Conservation (phyloP, 1,140 invertebrate species). For the Penaeus vannamei region DNA sequence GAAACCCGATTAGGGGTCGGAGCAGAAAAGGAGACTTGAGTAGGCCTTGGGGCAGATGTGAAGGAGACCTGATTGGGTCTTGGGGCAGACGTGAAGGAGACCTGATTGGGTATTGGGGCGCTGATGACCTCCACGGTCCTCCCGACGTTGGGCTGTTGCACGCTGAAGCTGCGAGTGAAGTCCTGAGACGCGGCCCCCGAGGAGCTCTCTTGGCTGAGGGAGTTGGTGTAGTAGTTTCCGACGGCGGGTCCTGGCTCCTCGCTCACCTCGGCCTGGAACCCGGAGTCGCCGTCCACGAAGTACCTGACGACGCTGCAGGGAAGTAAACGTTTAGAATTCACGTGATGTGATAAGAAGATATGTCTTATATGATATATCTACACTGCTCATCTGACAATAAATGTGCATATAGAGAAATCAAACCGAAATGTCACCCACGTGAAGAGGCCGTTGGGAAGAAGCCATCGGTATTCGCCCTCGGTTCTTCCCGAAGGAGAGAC, state of each 20-base stretch:
- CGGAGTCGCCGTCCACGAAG: constrained; percentile 25
- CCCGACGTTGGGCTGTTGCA: not conserved
- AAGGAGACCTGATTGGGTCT: not conserved
- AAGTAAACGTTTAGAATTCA: not conserved
- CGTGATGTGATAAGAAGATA: too few species aligned
- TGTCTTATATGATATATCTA: not conserved
- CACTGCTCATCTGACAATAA: too few species aligned
- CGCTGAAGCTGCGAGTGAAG: not conserved
- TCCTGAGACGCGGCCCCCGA: not conserved
- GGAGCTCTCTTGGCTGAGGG: not conserved
- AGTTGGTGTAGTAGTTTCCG: not conserved
- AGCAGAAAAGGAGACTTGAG: too few species aligned
- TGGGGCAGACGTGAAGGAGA: not conserved
- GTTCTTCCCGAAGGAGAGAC: too few species aligned
- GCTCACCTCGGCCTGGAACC: constrained; percentile 1
- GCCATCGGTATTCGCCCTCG: too few species aligned
- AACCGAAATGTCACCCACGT: too few species aligned
- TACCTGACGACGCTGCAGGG: not conserved
- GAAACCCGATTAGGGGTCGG: too few species aligned
- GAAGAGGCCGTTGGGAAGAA: too few species aligned
- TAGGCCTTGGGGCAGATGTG: too few species aligned
- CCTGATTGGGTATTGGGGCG: not conserved
- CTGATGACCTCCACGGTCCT: not conserved
- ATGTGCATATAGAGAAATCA: too few species aligned
- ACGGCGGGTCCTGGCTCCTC: constrained; percentile 4